Percentiles rank a stretch among this genome's conserved stretches.
These are phyloP conservation scores for Cryptoprocta ferox DNA, from an alignment of 2,797 vertebrate genomes.

Conservation along the genomic window DNA sequence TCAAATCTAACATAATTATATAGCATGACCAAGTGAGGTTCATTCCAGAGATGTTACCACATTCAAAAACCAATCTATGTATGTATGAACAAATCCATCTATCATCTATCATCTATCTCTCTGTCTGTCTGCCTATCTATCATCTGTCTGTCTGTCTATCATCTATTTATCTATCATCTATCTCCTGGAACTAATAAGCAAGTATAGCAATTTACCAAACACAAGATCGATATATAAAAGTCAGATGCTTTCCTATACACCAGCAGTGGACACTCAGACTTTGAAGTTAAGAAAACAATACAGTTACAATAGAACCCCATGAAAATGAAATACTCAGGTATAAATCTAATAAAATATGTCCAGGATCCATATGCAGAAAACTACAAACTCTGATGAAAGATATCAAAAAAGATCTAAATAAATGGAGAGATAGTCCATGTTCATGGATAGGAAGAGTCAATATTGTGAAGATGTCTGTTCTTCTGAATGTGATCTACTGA, in stretches of 20 bases:
- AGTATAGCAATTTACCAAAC: neutral
- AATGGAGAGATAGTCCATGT: neutral
- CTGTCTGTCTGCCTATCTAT: neutral
- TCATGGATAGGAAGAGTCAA: neutral
- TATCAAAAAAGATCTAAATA: too few species aligned
- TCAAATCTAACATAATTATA: neutral
- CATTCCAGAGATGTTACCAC: neutral
- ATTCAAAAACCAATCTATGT: neutral
- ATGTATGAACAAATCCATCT: neutral
- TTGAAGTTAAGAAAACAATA: neutral
- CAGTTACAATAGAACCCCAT: neutral
- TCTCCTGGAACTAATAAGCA: neutral
- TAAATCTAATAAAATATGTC: neutral
- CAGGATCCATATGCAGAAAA: neutral
- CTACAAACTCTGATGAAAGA: too few species aligned
- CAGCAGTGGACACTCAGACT: neutral
- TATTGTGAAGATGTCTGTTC: neutral
- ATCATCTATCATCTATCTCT: neutral
- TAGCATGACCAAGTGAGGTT: neutral
- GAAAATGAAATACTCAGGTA: neutral
- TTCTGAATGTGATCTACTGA: neutral
- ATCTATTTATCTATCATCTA: neutral
- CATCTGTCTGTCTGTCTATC: neutral
- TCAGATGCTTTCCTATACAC: too few species aligned
- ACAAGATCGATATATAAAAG: neutral